phyloP scores from a whole-genome alignment of 2,113 vertebrate species.

The Brevimyrus niger region DNA sequence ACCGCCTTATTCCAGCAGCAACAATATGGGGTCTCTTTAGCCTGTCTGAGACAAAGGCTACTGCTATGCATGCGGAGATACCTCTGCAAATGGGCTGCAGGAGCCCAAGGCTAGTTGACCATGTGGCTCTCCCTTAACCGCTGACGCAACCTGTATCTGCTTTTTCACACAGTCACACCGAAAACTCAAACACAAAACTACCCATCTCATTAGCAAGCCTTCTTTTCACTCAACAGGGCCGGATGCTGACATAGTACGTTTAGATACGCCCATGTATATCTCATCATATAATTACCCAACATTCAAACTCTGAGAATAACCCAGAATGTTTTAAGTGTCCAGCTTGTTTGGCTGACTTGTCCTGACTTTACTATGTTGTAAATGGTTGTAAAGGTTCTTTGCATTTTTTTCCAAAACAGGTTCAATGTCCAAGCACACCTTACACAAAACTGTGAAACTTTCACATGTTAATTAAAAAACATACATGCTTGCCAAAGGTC shows the following conservation, averaged over 20 bases:
- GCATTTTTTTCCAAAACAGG: background rate
- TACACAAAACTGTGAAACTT: background rate
- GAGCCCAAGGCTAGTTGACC: background rate
- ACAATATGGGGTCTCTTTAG: conserved; percentile 5
- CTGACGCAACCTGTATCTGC: background rate
- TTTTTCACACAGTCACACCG: background rate
- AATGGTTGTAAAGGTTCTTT: background rate
- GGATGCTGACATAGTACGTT: background rate
- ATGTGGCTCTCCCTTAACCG: background rate
- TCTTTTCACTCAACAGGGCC: background rate
- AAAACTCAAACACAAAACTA: background rate
- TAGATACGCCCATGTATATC: background rate
- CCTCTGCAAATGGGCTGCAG: background rate
- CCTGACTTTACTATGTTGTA: background rate
- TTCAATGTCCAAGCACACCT: background rate
- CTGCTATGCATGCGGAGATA: background rate
- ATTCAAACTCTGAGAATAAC: background rate
- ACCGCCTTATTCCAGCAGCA: conserved; percentile 8
- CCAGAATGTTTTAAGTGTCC: background rate
- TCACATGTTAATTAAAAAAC: background rate
- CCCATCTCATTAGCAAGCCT: background rate
- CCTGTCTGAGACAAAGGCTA: conserved; percentile 7
- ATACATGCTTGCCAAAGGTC: background rate
- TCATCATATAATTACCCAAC: background rate
- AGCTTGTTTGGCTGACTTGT: background rate